Evolutionary conservation across 1,140 invertebrate species (phyloP).

Genomic region (Aradophagus sp.): DNA sequence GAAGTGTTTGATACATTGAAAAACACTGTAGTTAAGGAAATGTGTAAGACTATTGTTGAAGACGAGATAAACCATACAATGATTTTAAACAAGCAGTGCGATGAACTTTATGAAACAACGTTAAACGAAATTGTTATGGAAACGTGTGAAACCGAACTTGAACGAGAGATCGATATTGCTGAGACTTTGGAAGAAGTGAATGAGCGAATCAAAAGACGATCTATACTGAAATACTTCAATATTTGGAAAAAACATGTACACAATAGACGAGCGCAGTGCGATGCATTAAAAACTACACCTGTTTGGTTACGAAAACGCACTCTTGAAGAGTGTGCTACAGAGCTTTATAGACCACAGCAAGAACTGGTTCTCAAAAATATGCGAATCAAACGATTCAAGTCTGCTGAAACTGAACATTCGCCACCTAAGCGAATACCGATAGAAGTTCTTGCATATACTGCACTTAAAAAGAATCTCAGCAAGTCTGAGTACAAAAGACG

Average conservation of each 20-base stretch:
- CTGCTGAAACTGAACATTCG: neutral
- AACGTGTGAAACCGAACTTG: neutral
- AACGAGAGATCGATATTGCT: conserved; percentile 12
- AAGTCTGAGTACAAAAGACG: conserved; percentile 43
- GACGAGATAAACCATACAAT: conserved; percentile 66
- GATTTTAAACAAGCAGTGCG: conserved; percentile 44
- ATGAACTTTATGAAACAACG: conserved; percentile 13
- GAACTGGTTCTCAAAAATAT: conserved; percentile 75
- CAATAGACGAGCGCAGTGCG: conserved; percentile 67
- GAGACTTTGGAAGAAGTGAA: conserved; percentile 60
- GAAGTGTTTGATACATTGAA: conserved; percentile 66
- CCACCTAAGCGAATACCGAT: conserved; percentile 43
- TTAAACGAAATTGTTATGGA: neutral
- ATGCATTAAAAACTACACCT: conserved; percentile 77
- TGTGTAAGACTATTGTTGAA: conserved; percentile 64
- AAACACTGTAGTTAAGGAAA: conserved; percentile 68
- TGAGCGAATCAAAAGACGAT: conserved; percentile 53
- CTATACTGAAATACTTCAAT: conserved; percentile 73
- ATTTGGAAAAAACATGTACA: conserved; percentile 68
- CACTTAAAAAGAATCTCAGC: conserved; percentile 66
- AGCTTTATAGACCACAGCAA: conserved; percentile 74
- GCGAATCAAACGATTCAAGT: conserved; percentile 57
- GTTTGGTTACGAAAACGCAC: conserved; percentile 77
- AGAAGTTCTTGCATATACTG: conserved; percentile 61
- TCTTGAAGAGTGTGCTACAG: conserved; percentile 73